A percentile compares a stretch with the other conserved stretches of the same genome.
These are phyloP conservation scores for Drosophila heteroneura DNA, from an alignment of 2,888 invertebrate species.

Conservation along the genomic window DNA sequence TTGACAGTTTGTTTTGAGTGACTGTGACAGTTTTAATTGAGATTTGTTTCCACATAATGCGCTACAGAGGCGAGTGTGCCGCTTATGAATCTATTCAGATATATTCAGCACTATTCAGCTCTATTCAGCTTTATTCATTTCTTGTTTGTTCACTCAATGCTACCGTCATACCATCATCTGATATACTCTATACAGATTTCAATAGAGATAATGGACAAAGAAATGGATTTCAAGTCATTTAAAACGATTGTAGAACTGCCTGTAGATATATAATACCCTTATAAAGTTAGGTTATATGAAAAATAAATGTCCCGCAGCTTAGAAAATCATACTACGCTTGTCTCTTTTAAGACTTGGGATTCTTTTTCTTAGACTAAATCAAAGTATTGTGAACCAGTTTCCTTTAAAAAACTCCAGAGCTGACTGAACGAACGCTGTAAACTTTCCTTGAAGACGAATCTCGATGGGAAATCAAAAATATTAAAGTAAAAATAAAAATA, in stretches of 20 bases:
- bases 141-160: slow-evolving; percentile 28
- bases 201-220: background rate
- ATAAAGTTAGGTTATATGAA: background rate
- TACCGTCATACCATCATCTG: slow-evolving; percentile 26
- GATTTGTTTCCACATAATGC: slow-evolving; percentile 65
- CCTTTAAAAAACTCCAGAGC: background rate
- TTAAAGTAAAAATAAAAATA: background rate
- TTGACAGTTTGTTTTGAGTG: slow-evolving; percentile 82
- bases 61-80: slow-evolving; percentile 41
- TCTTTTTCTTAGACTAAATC: background rate
- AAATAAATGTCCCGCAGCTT: background rate
- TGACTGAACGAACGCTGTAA: background rate
- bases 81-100: slow-evolving; percentile 40
- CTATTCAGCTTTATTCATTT: slow-evolving; percentile 20
- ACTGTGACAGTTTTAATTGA: slow-evolving; percentile 83
- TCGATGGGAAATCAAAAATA: background rate
- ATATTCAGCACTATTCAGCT: slow-evolving; percentile 11
- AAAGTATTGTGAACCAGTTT: background rate
- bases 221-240: too few relatives aligned
- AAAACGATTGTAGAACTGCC: background rate
- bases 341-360: background rate
- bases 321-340: background rate
- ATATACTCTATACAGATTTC: background rate
- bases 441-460: background rate
- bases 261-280: background rate